Evolutionary conservation across 2,113 vertebrate genomes (phyloP).

Genomic region (Coptodon bakossiorum): DNA sequence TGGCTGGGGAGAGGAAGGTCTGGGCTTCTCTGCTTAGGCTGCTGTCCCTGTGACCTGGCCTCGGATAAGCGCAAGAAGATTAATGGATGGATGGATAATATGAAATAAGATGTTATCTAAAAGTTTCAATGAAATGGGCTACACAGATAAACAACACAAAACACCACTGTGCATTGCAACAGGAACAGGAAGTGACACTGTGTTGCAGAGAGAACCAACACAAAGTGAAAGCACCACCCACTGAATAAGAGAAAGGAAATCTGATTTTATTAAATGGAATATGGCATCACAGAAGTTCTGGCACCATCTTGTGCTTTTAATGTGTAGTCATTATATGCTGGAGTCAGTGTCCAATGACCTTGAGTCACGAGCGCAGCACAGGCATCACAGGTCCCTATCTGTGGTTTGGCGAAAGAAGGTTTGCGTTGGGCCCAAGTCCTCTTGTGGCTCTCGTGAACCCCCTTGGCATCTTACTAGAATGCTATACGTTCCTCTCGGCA

Average conservation of each 20-base stretch:
- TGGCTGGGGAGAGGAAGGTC: background rate
- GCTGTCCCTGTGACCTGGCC: background rate
- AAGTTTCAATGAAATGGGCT: background rate
- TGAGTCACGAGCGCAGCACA: background rate
- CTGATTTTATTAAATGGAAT: background rate
- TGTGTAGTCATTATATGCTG: background rate
- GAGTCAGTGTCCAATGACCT: background rate
- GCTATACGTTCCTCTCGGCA: background rate
- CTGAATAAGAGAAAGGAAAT: background rate
- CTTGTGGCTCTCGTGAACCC: background rate
- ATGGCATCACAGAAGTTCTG: background rate
- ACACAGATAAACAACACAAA: background rate
- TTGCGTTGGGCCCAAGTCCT: background rate
- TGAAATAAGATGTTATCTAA: background rate
- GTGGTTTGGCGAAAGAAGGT: background rate
- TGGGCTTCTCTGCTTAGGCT: background rate
- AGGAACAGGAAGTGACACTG: background rate
- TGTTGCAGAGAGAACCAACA: background rate
- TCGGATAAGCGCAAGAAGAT: background rate
- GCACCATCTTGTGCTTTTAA: background rate
- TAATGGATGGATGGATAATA: background rate
- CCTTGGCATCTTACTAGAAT: background rate
- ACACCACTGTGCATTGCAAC: background rate
- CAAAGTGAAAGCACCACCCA: background rate
- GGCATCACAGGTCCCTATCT: background rate